A percentile compares a stretch with the other conserved stretches of the same genome.
These are phyloP conservation scores for Aegotheles bennettii DNA, from an alignment of 2,113 vertebrate species.

Conservation along the genomic window DNA sequence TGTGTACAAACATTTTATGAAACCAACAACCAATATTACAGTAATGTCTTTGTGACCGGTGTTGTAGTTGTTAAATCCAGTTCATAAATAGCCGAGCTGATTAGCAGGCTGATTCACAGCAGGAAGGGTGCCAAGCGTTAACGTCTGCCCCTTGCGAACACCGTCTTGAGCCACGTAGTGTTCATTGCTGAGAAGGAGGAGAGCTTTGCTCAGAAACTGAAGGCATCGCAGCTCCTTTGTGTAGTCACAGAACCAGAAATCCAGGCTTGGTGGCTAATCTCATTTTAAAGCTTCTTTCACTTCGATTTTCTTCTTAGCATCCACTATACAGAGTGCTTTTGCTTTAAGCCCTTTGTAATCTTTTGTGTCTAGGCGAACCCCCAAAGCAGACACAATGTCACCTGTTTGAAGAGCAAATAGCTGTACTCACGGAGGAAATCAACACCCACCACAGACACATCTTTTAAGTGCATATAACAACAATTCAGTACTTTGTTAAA, in stretches of 20 bases:
- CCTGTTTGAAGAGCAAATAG: background rate
- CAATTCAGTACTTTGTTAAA: background rate
- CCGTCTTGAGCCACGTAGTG: background rate
- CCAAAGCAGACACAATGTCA: background rate
- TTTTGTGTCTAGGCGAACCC: background rate
- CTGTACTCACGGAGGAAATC: background rate
- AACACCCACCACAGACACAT: background rate
- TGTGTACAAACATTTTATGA: background rate
- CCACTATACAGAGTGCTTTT: background rate
- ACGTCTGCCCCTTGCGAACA: accelerated
- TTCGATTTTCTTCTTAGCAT: background rate
- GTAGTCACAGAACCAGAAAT: background rate
- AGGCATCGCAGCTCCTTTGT: background rate
- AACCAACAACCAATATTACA: background rate
- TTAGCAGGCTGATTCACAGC: background rate
- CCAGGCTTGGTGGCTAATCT: background rate
- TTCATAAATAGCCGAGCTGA: background rate
- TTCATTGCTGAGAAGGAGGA: background rate
- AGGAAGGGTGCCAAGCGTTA: background rate
- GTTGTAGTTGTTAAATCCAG: background rate
- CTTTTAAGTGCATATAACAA: background rate
- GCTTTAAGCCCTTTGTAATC: background rate
- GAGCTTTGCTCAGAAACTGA: background rate
- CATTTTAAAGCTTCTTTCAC: background rate
- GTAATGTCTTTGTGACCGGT: background rate